Evolutionary conservation across 2,797 vertebrate species (phyloP), one percentile per base, ranked within the genome.

Genomic region (Melanotaenia parkinsoni): DNA sequence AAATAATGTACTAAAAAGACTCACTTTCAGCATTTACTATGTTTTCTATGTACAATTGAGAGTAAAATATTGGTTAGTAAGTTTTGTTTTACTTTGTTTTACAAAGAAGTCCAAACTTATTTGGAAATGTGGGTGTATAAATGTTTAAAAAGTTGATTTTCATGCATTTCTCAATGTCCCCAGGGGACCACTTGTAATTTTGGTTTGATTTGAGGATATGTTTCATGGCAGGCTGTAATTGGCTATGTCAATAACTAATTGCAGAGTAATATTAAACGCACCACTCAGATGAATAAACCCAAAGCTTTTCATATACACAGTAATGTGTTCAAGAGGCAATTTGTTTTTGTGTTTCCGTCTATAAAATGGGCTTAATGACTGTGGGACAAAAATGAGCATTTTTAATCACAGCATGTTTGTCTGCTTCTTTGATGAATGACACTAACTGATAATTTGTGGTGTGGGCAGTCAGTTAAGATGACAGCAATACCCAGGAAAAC

Each of bases 241-340:
- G 73, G 67, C 80, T 69, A 20, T 14, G 83, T 92, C 84, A 81
- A 85, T 88, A 87, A 85, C 71, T 72, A 83, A 80, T 88, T 88
- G 85, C 60, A 77, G 72, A 70, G 69, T 83, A 58, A 78, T 78
- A 81, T 78, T 61, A 81, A 87, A 67, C 43, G 68, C 51, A 78
- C 50, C 71, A 70, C 77, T 80, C 63, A 63, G 70, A 82, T 72
- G 74, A 74, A 70, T 65, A 13, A 62, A 72, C 61, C 63, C 73
- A 79, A 81, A 80, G 70, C 82, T 81, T 77, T 80, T 76, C 62
- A 57, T 72, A 62, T 57, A 65, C 30, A 70, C 26, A 58, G 58
- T 47, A 82, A 62, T 45, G 77, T 64, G 37, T 67, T 71, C 12
- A 68, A 32, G 43, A 22, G 22, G 45, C 37, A 77, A 60, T 72